These are phyloP conservation scores for Strigamia maritima DNA, from an alignment of 2,888 invertebrate genomes.

Conservation along the genomic window DNA sequence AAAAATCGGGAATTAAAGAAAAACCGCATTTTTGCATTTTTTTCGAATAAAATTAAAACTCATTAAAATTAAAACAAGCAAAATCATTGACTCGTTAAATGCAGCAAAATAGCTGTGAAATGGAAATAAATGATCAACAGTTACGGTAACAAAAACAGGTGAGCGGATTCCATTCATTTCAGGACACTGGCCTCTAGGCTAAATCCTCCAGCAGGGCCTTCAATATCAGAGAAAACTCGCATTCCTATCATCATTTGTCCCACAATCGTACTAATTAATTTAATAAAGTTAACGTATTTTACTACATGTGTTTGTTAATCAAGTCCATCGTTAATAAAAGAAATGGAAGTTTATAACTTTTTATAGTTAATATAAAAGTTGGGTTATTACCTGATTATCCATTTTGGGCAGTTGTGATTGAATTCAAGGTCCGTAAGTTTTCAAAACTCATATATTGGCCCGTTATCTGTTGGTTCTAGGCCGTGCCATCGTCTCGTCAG, in stretches of 20 bases:
- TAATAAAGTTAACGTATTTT: no score
- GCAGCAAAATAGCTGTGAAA: not conserved
- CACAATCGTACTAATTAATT: no score
- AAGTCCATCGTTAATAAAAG: no score
- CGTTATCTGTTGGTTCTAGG: constrained; percentile 13
- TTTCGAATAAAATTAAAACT: no score
- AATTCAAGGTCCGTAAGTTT: not conserved
- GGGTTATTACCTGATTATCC: not conserved
- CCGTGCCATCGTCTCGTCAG: constrained; percentile 15
- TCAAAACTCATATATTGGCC: not conserved
- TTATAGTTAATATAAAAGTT: not conserved
- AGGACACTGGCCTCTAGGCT: not conserved
- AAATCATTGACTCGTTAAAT: not conserved
- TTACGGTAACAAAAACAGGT: constrained; percentile 1
- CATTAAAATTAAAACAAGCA: not conserved
- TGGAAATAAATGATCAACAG: not conserved
- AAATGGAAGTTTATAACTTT: no score
- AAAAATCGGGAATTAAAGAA: no score
- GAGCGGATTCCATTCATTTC: constrained; percentile 19
- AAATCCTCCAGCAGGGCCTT: not conserved
- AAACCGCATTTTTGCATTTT: no score
- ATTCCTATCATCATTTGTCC: not conserved
- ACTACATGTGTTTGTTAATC: not conserved
- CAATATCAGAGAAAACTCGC: not conserved
- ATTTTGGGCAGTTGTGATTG: not conserved